A percentile compares a stretch with the other conserved stretches of the same genome.
Conservation (phyloP, 2,113 vertebrate genomes). For the Sinosuthora webbiana region DNA sequence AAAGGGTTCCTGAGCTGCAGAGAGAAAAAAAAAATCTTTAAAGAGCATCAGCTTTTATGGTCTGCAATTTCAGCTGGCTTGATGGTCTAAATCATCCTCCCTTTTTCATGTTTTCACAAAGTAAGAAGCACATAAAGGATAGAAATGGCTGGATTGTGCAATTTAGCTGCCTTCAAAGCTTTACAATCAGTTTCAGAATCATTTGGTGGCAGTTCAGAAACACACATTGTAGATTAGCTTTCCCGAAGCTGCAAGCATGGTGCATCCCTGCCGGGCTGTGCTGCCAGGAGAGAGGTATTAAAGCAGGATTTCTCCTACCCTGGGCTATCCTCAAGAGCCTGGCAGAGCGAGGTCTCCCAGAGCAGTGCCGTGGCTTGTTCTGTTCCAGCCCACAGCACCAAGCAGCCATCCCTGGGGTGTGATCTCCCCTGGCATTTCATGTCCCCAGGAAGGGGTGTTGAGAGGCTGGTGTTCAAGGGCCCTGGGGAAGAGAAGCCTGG, state of each 20-base stretch:
- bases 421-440: background rate
- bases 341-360: background rate
- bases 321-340: background rate
- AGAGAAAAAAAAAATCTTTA: slow-evolving; percentile 24
- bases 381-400: background rate
- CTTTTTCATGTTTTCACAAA: slow-evolving; percentile 68
- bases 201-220: slow-evolving; percentile 58
- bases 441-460: background rate
- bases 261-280: background rate
- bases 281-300: background rate
- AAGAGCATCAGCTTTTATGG: slow-evolving; percentile 61
- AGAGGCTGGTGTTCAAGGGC: background rate
- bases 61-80: slow-evolving; percentile 56
- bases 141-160: slow-evolving; percentile 54
- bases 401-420: background rate
- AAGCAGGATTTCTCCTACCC: slow-evolving; percentile 19
- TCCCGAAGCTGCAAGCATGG: background rate
- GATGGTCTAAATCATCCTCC: slow-evolving; percentile 59
- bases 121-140: slow-evolving; percentile 56
- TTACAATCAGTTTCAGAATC: slow-evolving; percentile 65
- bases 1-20: slow-evolving; percentile 41
- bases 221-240: slow-evolving; percentile 57
- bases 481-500: background rate
- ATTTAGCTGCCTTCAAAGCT: slow-evolving; percentile 67
- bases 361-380: background rate